Evolutionary conservation across 1,140 invertebrate genomes (phyloP).

Genomic region (Augochlora pura): DNA sequence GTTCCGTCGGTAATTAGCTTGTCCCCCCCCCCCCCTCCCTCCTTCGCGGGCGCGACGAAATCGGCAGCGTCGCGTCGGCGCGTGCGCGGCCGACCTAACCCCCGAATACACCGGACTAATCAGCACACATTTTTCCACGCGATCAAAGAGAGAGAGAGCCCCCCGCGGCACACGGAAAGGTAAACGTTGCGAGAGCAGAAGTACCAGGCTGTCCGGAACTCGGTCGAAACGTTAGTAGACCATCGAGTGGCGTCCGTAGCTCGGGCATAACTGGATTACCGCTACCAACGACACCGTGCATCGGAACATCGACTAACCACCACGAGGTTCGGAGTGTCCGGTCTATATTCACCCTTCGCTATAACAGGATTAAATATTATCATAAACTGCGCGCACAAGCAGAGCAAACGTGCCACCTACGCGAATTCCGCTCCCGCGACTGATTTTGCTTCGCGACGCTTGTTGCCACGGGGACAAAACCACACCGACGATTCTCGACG

Average conservation of each 20-base stretch:
- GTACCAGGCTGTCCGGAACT: constrained; percentile 25
- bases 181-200: background rate
- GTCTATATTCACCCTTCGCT: constrained; percentile 60
- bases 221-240: constrained; percentile 44
- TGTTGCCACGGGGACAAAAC: background rate
- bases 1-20: too few relatives aligned
- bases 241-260: constrained; percentile 58
- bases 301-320: constrained; percentile 70
- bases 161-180: background rate
- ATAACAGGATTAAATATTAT: constrained; percentile 79
- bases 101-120: too few relatives aligned
- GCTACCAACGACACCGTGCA: constrained; percentile 62
- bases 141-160: background rate
- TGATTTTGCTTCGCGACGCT: background rate
- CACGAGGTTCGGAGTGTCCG: constrained; percentile 61
- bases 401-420: constrained; percentile 46
- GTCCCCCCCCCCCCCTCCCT: too few relatives aligned
- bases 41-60: too few relatives aligned
- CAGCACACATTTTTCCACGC: background rate
- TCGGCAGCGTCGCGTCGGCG: too few relatives aligned
- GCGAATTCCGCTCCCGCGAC: constrained; percentile 7
- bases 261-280: constrained; percentile 73
- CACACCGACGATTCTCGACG: too few relatives aligned
- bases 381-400: constrained; percentile 70
- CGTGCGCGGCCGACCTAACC: too few relatives aligned